These are phyloP conservation scores for Lacerta viridis DNA, from an alignment of 2,797 vertebrate species.

Conservation along the genomic window DNA sequence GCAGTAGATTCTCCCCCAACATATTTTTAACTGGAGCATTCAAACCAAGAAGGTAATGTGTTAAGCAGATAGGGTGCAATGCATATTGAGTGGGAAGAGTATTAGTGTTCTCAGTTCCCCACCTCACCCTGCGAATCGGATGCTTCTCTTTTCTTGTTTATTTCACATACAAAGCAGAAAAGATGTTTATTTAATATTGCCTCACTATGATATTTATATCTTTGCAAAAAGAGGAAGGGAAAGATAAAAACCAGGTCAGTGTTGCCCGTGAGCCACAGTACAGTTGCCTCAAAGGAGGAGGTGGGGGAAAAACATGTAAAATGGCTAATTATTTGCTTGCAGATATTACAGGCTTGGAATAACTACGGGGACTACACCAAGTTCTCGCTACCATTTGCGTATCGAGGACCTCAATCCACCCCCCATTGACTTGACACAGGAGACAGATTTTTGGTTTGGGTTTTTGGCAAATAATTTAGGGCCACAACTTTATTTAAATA, in stretches of 20 bases:
- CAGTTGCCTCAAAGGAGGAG: constrained; percentile 39
- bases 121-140: background rate
- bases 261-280: constrained; percentile 42
- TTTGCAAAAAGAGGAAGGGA: constrained; percentile 63
- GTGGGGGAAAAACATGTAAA: constrained; percentile 52
- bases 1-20: constrained; percentile 55
- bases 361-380: constrained; percentile 44
- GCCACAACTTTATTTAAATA: no score
- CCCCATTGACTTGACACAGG: no score
- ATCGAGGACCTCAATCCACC: no score
- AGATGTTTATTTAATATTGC: constrained; percentile 65
- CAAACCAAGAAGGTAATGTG: constrained; percentile 50
- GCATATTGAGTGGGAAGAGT: constrained; percentile 21
- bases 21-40: constrained; percentile 50
- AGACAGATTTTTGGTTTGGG: no score
- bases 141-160: background rate
- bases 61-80: constrained; percentile 48
- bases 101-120: background rate
- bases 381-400: background rate
- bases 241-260: constrained; percentile 62
- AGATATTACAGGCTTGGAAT: constrained; percentile 63
- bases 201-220: constrained; percentile 43
- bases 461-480: no score
- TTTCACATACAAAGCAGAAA: constrained; percentile 30
- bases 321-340: constrained; percentile 64